Evolutionary conservation across 2,797 vertebrate species (phyloP), one percentile per base, ranked within the genome.

Genomic region (Adrianichthys oophorus): DNA sequence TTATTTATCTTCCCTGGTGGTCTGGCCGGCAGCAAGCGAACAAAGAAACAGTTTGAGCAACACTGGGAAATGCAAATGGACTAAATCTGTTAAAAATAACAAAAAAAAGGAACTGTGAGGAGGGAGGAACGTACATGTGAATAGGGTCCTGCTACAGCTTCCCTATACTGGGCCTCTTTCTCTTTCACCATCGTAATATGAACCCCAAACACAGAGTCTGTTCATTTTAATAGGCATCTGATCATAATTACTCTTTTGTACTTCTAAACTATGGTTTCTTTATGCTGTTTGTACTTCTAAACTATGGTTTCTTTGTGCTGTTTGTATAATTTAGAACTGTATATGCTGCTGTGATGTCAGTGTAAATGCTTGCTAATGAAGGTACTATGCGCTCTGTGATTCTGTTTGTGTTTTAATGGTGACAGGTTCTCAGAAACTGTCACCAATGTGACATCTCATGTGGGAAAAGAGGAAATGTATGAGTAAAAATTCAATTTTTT

Each of bases 1-100:
- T 64, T 70, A 65, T 74, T 77, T 76, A 65, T 76, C 70, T 70
- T 65, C 74, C 75, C 72, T 47, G 83, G 83, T 83, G 83, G 83
- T 82, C 80, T 52, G 32, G 63, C 23, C 58, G 23, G 52, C 40
- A 59, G 52, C 46, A 52, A 41, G 40, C 52, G 15, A 69, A 70
- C 61, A 79, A 80, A 79, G 72, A 56, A 58, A 53, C 56, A 29
- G 48, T 70, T 69, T 72, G 52, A 76, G 59, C 32, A 70, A 55
- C 48, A 15, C 47, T 44, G 46, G 41, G 47, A 56, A 62, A 65
- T 57, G 41, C 57, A 51, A 78, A 72, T 58, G 62, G 48, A 45
- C 32, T 71, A 24, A 48, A 79, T 80, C 68, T 8, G 7, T 77
- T 65, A 72, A 76, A 70, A 71, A 67, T 65, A 74, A 68, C 32